Conservation (phyloP, 1,140 invertebrate species). For the Batillaria attramentaria region DNA sequence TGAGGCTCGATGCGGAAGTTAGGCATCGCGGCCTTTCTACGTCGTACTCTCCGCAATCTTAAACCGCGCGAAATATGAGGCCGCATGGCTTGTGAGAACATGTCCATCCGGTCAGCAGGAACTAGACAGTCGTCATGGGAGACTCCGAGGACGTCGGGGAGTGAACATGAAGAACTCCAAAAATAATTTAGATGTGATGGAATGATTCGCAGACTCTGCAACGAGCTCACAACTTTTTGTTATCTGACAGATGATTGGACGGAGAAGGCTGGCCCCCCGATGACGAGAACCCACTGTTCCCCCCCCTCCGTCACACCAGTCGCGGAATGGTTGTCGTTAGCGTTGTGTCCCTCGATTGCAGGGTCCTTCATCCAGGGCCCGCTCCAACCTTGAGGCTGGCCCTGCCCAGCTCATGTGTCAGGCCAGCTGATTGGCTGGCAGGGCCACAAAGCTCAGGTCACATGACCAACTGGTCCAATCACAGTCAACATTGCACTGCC, state of each 20-base stretch:
- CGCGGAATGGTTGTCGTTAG: slow-evolving; percentile 15
- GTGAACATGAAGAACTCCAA: slow-evolving; percentile 29
- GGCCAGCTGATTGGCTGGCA: slow-evolving; percentile 34
- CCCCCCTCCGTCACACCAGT: neutral
- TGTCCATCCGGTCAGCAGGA: no score
- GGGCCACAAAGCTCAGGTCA: slow-evolving; percentile 1
- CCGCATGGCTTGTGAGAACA: no score
- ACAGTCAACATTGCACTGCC: neutral
- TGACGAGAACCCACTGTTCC: neutral
- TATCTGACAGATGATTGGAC: neutral
- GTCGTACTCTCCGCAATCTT: no score
- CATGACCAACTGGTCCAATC: slow-evolving; percentile 28
- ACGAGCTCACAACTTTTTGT: neutral
- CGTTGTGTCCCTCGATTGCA: slow-evolving; percentile 9
- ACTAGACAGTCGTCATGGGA: no score
- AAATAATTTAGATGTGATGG: slow-evolving; percentile 33
- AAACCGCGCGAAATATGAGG: no score
- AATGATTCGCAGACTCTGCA: slow-evolving; percentile 14
- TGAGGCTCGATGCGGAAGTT: no score
- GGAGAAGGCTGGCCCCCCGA: neutral
- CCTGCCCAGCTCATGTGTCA: slow-evolving; percentile 18
- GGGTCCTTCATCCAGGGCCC: slow-evolving; percentile 9
- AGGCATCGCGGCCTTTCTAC: no score
- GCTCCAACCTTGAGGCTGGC: slow-evolving; percentile 18
- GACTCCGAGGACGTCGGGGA: no score